Base-by-base conservation (phyloP, 2,888 invertebrate genomes). In the Ennomos erosarius region DNA sequence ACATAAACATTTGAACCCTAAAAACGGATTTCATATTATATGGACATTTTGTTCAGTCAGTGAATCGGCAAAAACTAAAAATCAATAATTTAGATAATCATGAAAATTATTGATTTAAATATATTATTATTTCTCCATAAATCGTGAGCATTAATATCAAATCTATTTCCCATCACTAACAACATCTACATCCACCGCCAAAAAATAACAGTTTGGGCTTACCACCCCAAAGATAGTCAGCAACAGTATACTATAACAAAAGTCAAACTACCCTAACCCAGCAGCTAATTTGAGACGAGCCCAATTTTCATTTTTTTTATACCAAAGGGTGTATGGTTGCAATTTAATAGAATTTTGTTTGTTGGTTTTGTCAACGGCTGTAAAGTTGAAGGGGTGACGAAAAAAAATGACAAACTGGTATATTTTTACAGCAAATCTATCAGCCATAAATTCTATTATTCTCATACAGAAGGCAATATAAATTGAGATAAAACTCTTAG, bases 341-440 rank as follows among this genome's bases (percentile, higher is more conserved):
- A 77, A 81, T 88, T 86, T 88, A 87, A 89, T 87, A 76, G 81
- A 84, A 74, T 76, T 74, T 78, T 74, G 72, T 76, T 73, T 69
- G 73, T 71, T 82, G 78, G 75, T 70, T 80, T 75, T 66, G 72
- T 68, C 66, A 68, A 65, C 73, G 75, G 72, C 71, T 73, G 67
- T 66, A 64, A 64, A 53, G 64, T 60, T 59, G 66, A 81, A 80
- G 75, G 77, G 78, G 78, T 79, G 78, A 80, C 16, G 16, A 16
- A 16, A 16, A n/a, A 16, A 16, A 26, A 26, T 26, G 26, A 26
- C 6, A 6, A 26, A 26, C 6, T 1, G 6, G 26, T 26, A 26
- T 26, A 26, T 26, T 26, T 26, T 26, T 5, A 26, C 4, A 5
- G 4, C 26, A 26, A 26, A 26, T 26, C 26, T 26, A 26, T 6